Evolutionary conservation across 2,113 vertebrate genomes (phyloP).

Genomic region (Atlantisia rogersi): DNA sequence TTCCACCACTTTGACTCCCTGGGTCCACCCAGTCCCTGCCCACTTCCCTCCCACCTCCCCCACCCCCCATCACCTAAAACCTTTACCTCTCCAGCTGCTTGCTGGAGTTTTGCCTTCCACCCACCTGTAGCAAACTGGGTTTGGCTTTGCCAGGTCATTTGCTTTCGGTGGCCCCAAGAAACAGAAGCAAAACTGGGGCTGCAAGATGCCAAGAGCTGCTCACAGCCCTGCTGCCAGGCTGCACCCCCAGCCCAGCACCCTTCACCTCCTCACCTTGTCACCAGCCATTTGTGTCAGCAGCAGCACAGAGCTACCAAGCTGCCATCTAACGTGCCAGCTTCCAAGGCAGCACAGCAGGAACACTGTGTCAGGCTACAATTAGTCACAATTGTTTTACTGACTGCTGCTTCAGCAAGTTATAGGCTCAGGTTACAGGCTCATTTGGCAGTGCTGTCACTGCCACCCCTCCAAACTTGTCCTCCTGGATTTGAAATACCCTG

Average conservation of each 20-base stretch:
- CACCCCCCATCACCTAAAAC: background rate
- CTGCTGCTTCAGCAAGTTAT: constrained; percentile 15
- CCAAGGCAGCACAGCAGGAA: background rate
- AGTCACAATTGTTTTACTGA: background rate
- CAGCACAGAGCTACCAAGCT: background rate
- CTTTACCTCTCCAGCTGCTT: background rate
- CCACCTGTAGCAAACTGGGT: background rate
- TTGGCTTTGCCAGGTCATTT: background rate
- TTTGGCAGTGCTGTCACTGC: background rate
- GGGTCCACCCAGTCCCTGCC: background rate
- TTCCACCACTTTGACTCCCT: background rate
- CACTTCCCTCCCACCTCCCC: background rate
- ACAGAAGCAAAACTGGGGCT: background rate
- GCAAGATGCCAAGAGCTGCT: accelerated
- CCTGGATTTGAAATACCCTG: background rate
- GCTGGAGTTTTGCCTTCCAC: background rate
- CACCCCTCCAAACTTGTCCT: background rate
- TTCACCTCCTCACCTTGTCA: background rate
- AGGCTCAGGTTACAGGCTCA: background rate
- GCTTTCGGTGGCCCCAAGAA: background rate
- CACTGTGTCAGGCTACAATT: background rate
- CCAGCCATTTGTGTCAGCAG: background rate
- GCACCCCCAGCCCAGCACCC: accelerated
- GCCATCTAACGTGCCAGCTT: background rate
- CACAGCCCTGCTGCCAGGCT: accelerated